Percentiles rank a stretch among this genome's conserved stretches.
Conservation (phyloP, 2,888 invertebrate species). For the Drosophila limbata region DNA sequence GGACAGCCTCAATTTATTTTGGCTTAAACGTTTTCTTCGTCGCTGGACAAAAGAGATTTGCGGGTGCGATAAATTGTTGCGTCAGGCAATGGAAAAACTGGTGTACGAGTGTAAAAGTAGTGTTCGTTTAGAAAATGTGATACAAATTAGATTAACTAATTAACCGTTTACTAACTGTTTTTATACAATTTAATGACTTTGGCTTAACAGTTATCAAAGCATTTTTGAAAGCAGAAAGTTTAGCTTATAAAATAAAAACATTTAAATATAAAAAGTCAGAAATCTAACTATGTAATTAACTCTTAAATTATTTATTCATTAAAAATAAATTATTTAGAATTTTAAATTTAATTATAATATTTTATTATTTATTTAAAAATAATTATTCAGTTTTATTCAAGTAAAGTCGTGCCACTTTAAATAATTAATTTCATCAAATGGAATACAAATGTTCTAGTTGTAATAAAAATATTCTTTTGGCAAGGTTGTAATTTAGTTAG, state of each 20-base stretch:
- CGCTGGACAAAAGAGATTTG: constrained; percentile 35
- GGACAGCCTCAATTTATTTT: constrained; percentile 33
- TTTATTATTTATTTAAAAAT: too few relatives aligned
- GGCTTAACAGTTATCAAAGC: not conserved
- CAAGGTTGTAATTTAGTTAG: constrained; percentile 7
- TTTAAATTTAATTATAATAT: too few relatives aligned
- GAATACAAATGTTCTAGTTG: not conserved
- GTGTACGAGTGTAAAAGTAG: not conserved
- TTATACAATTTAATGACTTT: not conserved
- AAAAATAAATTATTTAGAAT: too few relatives aligned
- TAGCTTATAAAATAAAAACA: too few relatives aligned
- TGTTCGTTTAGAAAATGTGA: not conserved
- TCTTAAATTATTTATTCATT: too few relatives aligned
- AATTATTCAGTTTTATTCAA: not conserved
- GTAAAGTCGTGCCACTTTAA: not conserved
- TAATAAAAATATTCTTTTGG: not conserved
- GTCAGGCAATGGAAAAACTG: constrained; percentile 44
- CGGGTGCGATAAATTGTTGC: constrained; percentile 56
- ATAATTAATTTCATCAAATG: not conserved
- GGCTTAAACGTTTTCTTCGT: constrained; percentile 54
- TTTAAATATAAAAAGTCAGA: too few relatives aligned
- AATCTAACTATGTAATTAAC: too few relatives aligned
- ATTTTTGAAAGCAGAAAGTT: too few relatives aligned
- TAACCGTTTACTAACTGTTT: not conserved
- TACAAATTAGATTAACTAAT: constrained; percentile 13